phyloP scores from a whole-genome alignment of 2,888 invertebrate species.

The Epirrhoe tristata region DNA sequence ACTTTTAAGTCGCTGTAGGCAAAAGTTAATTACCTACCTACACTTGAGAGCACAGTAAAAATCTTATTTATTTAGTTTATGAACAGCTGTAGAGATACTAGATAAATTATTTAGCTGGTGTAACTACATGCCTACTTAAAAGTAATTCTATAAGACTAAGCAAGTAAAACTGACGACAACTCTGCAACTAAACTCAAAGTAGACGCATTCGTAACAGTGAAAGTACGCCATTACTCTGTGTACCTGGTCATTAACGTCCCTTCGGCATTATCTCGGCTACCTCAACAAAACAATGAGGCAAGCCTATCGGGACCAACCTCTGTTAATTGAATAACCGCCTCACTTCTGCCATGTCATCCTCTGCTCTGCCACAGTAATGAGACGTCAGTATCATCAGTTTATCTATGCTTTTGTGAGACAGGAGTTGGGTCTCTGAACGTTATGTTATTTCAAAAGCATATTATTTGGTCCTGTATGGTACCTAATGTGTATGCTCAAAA shows the following conservation, averaged over 20 bases:
- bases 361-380: slow-evolving; percentile 62
- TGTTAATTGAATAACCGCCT: slow-evolving; percentile 69
- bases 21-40: no score
- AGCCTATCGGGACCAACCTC: slow-evolving; percentile 47
- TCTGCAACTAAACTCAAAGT: slow-evolving; percentile 51
- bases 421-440: not conserved
- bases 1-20: not conserved
- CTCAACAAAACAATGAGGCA: slow-evolving; percentile 41
- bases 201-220: slow-evolving; percentile 55
- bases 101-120: no score
- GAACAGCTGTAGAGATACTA: no score
- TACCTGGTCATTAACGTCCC: slow-evolving; percentile 48
- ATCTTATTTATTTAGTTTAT: no score
- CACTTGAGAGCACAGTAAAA: no score
- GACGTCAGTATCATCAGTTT: slow-evolving; percentile 58
- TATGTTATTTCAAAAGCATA: not conserved
- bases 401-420: slow-evolving; percentile 51
- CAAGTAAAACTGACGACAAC: slow-evolving; percentile 50
- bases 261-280: slow-evolving; percentile 44
- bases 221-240: slow-evolving; percentile 54
- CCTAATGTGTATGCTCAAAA: not conserved
- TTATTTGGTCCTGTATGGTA: not conserved
- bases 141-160: slow-evolving; percentile 6
- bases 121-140: not conserved
- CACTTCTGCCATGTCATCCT: slow-evolving; percentile 58